Base-by-base conservation (phyloP, 1,140 invertebrate species). In the Neuroterus valhalla region DNA sequence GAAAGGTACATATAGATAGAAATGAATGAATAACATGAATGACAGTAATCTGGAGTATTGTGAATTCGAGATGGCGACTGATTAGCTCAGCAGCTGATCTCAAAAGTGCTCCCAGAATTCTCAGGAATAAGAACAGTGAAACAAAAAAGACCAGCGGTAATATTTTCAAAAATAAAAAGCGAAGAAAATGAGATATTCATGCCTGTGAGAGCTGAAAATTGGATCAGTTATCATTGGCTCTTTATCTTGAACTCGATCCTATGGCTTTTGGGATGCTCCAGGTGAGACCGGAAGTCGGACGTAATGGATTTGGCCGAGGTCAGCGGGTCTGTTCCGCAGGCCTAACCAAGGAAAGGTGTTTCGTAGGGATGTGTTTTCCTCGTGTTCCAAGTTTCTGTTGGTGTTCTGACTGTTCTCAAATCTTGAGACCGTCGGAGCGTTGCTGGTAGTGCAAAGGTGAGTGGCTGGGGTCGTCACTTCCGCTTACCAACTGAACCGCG, bases 371-470 rank as follows among this genome's bases (percentile, higher is more conserved):
- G 86, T 84, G 85, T 82, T 88, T 88, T 88, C 85, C 86, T 82
- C 77, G 84, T 81, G 84, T 82, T 38, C 31, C 10, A 8, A 38
- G 31, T 38, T 38, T 38, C 31, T 38, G 31, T 38, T 38, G 31
- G 31, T 38, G n/a, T 38, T 38, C 31, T 10, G 31, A 38, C 31
- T 38, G 31, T 38, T 85, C 80, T 84, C 75, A 82, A 87, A 86
- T 86, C 84, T 82, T 74, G 48, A 78, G 78, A 78, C 70, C 78
- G 75, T 44, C 72, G 70, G 73, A 78, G 66, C 78, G 78, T 80
- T 75, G 80, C 77, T 82, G 77, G 74, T 77, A 87, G 89, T 90
- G 88, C 89, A 90, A 88, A 90, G 89, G 89, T 90, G 88, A 90
- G 84, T 83, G 87, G 71, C 82, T 83, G 85, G 82, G 89, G 89